Conservation (phyloP, 1,140 invertebrate species). For the Caenorhabditis tropicalis region DNA sequence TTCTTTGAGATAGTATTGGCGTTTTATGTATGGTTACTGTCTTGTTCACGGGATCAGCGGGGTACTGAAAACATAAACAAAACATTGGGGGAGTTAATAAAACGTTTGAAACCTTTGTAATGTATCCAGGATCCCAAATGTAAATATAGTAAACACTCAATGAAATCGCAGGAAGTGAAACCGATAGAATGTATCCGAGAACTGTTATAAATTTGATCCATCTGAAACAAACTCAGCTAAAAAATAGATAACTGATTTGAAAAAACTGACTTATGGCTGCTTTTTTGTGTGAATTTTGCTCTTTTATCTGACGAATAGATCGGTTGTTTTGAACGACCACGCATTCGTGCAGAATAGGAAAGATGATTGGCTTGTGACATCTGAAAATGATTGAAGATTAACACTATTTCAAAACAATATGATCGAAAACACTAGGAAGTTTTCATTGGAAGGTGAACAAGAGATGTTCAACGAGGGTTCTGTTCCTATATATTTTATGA, state of each 20-base stretch:
- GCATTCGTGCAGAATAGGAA: slow-evolving; percentile 53
- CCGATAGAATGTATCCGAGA: slow-evolving; percentile 90
- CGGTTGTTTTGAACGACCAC: slow-evolving; percentile 57
- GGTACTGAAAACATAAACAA: neutral
- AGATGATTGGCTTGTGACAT: slow-evolving; percentile 23
- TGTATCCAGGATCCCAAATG: slow-evolving; percentile 84
- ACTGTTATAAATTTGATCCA: slow-evolving; percentile 88
- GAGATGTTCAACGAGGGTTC: too few relatives aligned
- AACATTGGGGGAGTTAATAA: neutral
- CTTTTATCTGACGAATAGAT: slow-evolving; percentile 60
- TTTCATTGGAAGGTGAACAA: too few relatives aligned
- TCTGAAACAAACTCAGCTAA: slow-evolving; percentile 22
- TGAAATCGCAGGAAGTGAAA: slow-evolving; percentile 91
- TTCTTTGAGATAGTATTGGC: neutral
- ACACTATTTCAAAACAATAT: too few relatives aligned
- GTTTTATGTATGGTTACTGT: neutral
- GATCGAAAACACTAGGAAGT: too few relatives aligned
- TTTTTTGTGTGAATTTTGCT: slow-evolving; percentile 61
- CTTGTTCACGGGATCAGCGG: neutral
- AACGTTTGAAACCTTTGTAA: slow-evolving; percentile 41
- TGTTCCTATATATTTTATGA: too few relatives aligned
- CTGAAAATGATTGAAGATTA: neutral
- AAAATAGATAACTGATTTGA: neutral
- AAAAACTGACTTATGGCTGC: slow-evolving; percentile 59
- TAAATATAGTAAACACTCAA: slow-evolving; percentile 93